Conservation (phyloP, 2,113 vertebrate genomes). For the Emydocephalus ijimae region DNA sequence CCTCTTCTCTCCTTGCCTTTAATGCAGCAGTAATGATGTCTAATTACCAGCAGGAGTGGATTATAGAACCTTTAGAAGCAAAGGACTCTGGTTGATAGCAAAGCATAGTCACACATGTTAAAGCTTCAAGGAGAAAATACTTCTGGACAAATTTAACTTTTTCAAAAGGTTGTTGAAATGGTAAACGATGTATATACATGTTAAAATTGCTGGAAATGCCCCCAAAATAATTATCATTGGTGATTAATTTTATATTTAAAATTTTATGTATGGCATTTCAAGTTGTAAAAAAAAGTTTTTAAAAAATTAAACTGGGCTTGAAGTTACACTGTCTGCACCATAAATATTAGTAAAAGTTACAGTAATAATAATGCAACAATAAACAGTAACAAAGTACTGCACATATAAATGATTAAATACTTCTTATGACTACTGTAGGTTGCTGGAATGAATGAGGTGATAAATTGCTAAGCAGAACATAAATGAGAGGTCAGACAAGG, state of each 20-base stretch:
- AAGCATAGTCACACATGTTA: constrained; percentile 61
- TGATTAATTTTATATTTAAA: constrained; percentile 50
- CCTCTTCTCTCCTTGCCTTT: constrained; percentile 74
- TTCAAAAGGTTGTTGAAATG: constrained; percentile 31
- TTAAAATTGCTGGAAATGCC: constrained; percentile 22
- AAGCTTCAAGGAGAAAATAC: constrained; percentile 62
- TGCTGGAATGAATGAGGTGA: constrained; percentile 40
- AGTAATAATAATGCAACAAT: constrained; percentile 14
- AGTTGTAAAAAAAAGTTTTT: constrained; percentile 45
- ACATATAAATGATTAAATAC: constrained; percentile 56
- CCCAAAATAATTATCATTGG: constrained; percentile 23
- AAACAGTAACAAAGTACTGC: constrained; percentile 16
- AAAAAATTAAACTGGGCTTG: constrained; percentile 20
- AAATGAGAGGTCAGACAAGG: no score
- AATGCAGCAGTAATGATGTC: constrained; percentile 76
- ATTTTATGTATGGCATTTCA: constrained; percentile 49
- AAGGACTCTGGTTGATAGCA: constrained; percentile 67
- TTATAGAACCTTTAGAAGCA: constrained; percentile 72
- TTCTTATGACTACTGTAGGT: constrained; percentile 44
- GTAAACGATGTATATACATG: background rate
- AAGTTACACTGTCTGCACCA: constrained; percentile 43
- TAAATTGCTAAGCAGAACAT: constrained; percentile 35
- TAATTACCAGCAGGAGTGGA: constrained; percentile 79
- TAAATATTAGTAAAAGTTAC: constrained; percentile 12
- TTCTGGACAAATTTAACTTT: constrained; percentile 52